Percentiles rank a stretch among this genome's conserved stretches.
Conservation (phyloP, 2,888 invertebrate genomes). For the Nasonia oneida region DNA sequence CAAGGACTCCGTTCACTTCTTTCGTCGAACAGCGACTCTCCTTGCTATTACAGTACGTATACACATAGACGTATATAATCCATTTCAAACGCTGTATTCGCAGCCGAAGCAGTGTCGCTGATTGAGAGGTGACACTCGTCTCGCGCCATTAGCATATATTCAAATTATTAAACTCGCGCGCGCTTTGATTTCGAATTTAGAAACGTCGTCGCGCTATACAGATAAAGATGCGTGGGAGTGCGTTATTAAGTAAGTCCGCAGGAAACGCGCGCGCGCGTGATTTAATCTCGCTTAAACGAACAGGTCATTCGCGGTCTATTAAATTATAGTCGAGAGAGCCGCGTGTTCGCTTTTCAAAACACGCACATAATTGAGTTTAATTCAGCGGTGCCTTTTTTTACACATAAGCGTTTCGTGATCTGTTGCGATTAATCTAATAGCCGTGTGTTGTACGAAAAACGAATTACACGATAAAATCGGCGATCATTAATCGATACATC, state of each 20-base stretch:
- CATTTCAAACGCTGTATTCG: neutral
- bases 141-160: slow-evolving; percentile 11
- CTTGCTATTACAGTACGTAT: neutral
- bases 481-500: neutral
- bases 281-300: slow-evolving; percentile 9
- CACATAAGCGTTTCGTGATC: neutral
- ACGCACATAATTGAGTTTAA: slow-evolving; percentile 6
- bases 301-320: slow-evolving; percentile 5
- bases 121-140: slow-evolving; percentile 3
- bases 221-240: slow-evolving; percentile 8
- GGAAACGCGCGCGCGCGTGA: neutral
- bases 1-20: neutral
- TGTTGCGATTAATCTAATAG: neutral
- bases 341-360: neutral
- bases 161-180: neutral
- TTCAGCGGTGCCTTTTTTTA: neutral
- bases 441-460: neutral
- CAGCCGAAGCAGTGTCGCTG: neutral
- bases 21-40: too few relatives aligned
- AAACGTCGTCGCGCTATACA: neutral
- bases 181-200: slow-evolving; percentile 22
- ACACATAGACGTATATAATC: neutral
- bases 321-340: neutral
- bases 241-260: slow-evolving; percentile 1
- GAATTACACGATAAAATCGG: neutral